Base-by-base conservation (phyloP, 2,797 vertebrate species). In the Poecilia wingei region DNA sequence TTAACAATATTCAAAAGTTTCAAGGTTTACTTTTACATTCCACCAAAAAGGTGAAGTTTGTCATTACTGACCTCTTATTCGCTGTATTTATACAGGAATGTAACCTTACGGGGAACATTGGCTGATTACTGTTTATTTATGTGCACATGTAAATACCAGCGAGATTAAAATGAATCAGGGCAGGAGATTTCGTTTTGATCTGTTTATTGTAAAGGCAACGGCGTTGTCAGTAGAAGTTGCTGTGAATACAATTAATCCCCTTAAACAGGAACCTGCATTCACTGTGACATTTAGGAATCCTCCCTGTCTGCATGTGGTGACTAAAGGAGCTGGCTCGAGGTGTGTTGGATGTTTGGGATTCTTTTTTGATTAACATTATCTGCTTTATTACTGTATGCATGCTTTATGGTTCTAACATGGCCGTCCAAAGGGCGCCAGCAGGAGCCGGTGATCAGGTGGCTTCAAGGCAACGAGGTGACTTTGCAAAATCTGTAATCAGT, bases 291-390 rank as follows among this genome's bases (percentile, higher is more conserved):
- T 53, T 53, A 13, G 64, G 22, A 61, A 69, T n/a, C 41, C n/a
- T 70, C 25, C 41, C 33, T 73, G 46, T 73, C 72, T 53, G 72
- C 47, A 53, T 73, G 4, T 14, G 16, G 3, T 72, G 20, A 73
- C 41, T 45, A 45, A 70, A 7, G 16, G 9, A 49, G 47, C 28
- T 72, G 45, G 28, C 28, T 47, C 2, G 9, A 82, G 84, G 80
- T 22, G 69, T 85, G 74, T 70, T 88, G 77, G 18, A 89, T 93
- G 83, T 51, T 87, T 92, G 78, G 72, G 16, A 92, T 92, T 90
- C 86, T 71, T 91, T 82, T 82, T 69, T 33, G 1, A 61, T 89
- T 91, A 80, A 84, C 85, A 71, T 84, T 77, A 86, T 81, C 77
- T 66, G 36, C 43, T 78, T 86, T 70, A 75, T 79, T 79, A 66